These are phyloP conservation scores for Drosophila pectinifera DNA, from an alignment of 1,140 invertebrate genomes.

Conservation along the genomic window DNA sequence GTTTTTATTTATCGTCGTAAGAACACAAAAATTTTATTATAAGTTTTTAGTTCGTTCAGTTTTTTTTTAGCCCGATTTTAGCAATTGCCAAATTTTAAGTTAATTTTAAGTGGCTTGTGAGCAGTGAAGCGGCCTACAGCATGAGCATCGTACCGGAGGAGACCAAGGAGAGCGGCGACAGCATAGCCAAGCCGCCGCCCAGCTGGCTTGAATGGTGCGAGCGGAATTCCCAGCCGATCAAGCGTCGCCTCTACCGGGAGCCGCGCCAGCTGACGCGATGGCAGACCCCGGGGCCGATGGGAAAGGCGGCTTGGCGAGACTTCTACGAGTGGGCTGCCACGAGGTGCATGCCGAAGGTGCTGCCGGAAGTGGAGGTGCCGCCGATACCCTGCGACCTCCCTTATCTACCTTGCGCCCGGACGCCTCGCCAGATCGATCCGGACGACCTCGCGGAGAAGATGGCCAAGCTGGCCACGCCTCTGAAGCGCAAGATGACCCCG, in stretches of 20 bases:
- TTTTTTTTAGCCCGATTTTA: constrained; percentile 4
- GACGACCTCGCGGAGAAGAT: constrained; percentile 11
- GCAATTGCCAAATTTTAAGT: constrained; percentile 22
- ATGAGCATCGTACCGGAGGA: constrained; percentile 10
- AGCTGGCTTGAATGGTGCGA: constrained; percentile 64
- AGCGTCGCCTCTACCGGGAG: background rate
- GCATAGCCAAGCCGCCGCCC: constrained; percentile 4
- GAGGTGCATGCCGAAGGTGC: constrained; percentile 36
- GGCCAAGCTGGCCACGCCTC: constrained; percentile 31
- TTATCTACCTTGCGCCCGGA: constrained; percentile 49
- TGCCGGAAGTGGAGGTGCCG: background rate
- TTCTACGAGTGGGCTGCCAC: constrained; percentile 50
- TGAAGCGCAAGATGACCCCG: constrained; percentile 50
- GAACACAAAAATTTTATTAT: constrained; percentile 8
- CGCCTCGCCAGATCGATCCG: constrained; percentile 6
- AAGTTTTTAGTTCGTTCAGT: background rate
- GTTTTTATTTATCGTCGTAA: background rate
- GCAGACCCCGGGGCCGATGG: constrained; percentile 74
- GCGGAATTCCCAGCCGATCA: constrained; percentile 41
- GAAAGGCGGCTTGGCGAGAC: constrained; percentile 51
- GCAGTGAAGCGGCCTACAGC: background rate
- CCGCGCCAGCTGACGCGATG: constrained; percentile 34
- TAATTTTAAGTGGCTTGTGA: background rate
- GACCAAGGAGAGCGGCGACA: background rate
- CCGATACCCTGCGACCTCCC: constrained; percentile 40